Base-by-base conservation (phyloP, 1,140 invertebrate species). In the Semibalanus balanoides region DNA sequence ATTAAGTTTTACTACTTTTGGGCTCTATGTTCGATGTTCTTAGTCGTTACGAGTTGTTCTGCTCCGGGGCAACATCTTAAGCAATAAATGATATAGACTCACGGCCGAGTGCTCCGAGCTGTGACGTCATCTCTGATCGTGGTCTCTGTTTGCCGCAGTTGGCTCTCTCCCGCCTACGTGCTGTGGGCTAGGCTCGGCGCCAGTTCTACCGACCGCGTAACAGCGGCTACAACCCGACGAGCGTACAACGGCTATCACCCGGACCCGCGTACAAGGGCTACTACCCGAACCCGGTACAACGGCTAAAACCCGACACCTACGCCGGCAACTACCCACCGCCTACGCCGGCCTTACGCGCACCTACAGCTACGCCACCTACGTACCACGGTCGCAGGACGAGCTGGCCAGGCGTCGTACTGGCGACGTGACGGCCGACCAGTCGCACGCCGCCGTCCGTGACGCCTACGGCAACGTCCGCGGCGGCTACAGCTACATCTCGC, bases 351-450 rank as follows among this genome's bases (percentile, higher is more conserved):
- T 64, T 19, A 69, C 31, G n/a, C n/a, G n/a, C n/a, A n/a, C 14
- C 30, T 30, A 22, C 74, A 35, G 29, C 74, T 28, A 75, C 76
- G 25, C 35, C 76, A 9, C 25, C 74, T 30, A 84, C 87, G 74
- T 84, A 84, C 79, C 86, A 89, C 80, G 85, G n/a, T n/a, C 87
- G 51, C 88, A 90, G 82, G 88, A 90, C 80, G 87, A 81, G 29
- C 31, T 77, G 22, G 80, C 78, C 31, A 79, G 81, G 75, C n/a
- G n/a, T n/a, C 31, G 77, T 31, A 80, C 75, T 73, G 80, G 80
- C 31, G 76, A 81, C 75, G 40, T 75, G 30, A 76, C 76, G 73
- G 40, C 35, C 22, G 77, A 76, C 72, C 75, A 74, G 78, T 40
- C 5, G n/a, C 77, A 78, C n/a, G 43, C 30, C n/a, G 79, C 79